A percentile compares a stretch with the other conserved stretches of the same genome.
phyloP scores from a whole-genome alignment of 2,113 vertebrate species.

The Lucifuga dentata region DNA sequence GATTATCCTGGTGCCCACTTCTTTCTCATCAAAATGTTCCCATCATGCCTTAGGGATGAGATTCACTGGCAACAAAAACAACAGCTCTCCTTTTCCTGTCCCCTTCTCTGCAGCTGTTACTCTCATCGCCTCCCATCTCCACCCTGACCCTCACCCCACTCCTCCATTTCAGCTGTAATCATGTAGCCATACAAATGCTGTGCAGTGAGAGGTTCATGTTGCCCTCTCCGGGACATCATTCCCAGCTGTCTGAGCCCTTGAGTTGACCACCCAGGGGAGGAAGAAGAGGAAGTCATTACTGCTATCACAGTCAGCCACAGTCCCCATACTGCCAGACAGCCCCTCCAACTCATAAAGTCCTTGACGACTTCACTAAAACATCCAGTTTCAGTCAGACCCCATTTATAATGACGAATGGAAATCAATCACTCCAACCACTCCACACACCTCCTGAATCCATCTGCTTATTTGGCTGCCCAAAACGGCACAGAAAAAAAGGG shows the following conservation, averaged over 20 bases:
- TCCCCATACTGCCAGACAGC: slow-evolving; percentile 57
- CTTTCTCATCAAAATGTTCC: slow-evolving; percentile 28
- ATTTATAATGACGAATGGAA: slow-evolving; percentile 76
- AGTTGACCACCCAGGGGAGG: slow-evolving; percentile 79
- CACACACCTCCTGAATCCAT: slow-evolving; percentile 54
- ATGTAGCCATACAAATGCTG: slow-evolving; percentile 77
- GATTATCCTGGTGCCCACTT: slow-evolving; percentile 6
- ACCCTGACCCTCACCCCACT: slow-evolving; percentile 53
- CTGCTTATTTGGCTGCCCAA: slow-evolving; percentile 69
- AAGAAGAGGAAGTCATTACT: slow-evolving; percentile 77
- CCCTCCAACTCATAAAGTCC: slow-evolving; percentile 73
- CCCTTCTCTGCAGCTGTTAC: slow-evolving; percentile 76
- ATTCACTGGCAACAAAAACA: slow-evolving; percentile 57
- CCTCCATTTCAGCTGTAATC: slow-evolving; percentile 77
- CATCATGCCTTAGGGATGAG: slow-evolving; percentile 37
- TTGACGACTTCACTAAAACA: slow-evolving; percentile 80
- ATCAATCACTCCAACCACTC: slow-evolving; percentile 70
- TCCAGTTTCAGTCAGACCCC: slow-evolving; percentile 73
- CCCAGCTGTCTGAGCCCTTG: slow-evolving; percentile 76
- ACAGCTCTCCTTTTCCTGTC: slow-evolving; percentile 68
- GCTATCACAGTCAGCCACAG: slow-evolving; percentile 70
- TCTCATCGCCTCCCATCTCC: slow-evolving; percentile 55
- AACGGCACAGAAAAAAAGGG: slow-evolving; percentile 48
- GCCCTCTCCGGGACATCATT: slow-evolving; percentile 75
- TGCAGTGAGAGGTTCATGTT: slow-evolving; percentile 67